These are phyloP conservation scores for Aulostomus chinensis DNA, from an alignment of 2,797 vertebrate genomes.

Conservation along the genomic window DNA sequence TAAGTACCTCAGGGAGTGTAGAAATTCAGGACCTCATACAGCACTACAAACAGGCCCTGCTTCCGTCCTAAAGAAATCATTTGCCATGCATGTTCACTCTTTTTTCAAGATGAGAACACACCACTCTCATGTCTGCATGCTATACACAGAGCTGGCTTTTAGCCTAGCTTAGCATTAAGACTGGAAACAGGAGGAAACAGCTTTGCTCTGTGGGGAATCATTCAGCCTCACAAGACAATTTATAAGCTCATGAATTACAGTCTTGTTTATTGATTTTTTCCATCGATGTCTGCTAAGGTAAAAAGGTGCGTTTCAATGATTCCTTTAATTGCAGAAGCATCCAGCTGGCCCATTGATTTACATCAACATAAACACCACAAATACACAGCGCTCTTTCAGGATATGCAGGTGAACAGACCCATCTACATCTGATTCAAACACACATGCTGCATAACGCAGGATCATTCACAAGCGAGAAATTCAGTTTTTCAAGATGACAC, in stretches of 20 bases:
- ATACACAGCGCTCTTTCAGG: background rate
- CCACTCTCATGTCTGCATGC: background rate
- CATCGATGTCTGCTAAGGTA: no score
- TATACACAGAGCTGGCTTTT: background rate
- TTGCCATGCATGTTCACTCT: no score
- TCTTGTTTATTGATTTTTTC: no score
- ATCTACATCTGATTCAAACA: no score
- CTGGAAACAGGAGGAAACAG: background rate
- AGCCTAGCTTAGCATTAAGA: background rate
- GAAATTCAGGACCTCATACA: no score
- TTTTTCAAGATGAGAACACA: background rate
- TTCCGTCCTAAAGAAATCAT: background rate
- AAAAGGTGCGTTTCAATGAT: background rate
- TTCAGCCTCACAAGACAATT: no score
- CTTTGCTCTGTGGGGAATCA: background rate
- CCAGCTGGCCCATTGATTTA: background rate
- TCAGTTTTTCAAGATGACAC: background rate
- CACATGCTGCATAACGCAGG: background rate
- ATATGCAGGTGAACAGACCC: constrained; percentile 8
- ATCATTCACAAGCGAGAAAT: background rate
- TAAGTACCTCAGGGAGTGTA: background rate
- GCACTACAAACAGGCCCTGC: no score
- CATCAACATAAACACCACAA: background rate
- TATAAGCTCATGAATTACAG: no score
- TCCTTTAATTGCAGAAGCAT: background rate